Base-by-base conservation (phyloP, 2,797 vertebrate species). In the Thunnus albacares region DNA sequence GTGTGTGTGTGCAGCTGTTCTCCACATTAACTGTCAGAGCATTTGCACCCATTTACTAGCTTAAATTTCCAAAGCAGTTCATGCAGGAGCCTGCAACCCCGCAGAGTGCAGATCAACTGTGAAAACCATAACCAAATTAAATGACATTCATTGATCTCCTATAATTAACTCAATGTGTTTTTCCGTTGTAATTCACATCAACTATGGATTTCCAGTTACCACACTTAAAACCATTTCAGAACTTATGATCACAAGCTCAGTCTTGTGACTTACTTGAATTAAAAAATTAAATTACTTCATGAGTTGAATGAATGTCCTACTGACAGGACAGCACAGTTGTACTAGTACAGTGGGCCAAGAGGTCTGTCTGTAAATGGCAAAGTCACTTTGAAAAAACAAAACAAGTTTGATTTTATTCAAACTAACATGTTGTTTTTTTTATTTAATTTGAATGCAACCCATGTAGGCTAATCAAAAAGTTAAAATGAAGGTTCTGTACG, bases 221-320 rank as follows among this genome's bases (percentile, higher is more conserved):
- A 12, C 33, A 13, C 5, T 8, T 24, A 30, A 1, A 51, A 51
- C n/a, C 9, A 26, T 4, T 51, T 51, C 18, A 49, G 11, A n/a
- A 8, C 7, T 65, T 52, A 24, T n/a, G 24, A 53, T 52, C 20
- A 65, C 45, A 28, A 64, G 33, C 59, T 43, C 13, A 58, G 49
- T 56, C 72, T 47, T 64, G 26, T 22, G 35, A 60, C 61, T 71
- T 56, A 9, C 51, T 26, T 43, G 64, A 60, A 63, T 58, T 12
- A 58, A 10, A 3, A 33, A 58, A 65, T 49, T 10, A 17, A 70
- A 71, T 71, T 6, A 59, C 10, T 35, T 43, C n/a, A 41, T 63
- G 41, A 20, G 11, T 22, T 28, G 59, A 70, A 35, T 30, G 11
- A 51, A 28, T 33, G 47, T 51, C 3, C 18, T 51, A 20, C 6